Conservation (phyloP, 2,888 invertebrate species). For the Epinotia demarniana region DNA sequence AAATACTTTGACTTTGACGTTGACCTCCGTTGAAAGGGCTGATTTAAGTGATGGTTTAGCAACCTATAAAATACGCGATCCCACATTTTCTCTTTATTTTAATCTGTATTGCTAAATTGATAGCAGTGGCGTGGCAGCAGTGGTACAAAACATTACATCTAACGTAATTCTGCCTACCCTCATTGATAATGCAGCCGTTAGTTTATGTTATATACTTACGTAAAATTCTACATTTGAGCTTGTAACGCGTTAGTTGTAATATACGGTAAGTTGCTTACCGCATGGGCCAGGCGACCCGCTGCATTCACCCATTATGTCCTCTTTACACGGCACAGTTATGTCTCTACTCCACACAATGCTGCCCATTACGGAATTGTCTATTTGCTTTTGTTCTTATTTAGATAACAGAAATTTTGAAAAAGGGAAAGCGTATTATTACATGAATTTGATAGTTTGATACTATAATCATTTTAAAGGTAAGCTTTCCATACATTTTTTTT, state of each 20-base stretch:
- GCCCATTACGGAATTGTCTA: neutral
- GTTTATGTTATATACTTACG: neutral
- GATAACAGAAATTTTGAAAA: neutral
- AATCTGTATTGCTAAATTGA: no score
- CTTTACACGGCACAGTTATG: neutral
- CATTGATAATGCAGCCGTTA: no score
- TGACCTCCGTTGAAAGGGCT: no score
- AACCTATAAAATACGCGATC: no score
- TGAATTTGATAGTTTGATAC: neutral
- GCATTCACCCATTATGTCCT: neutral
- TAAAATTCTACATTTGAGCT: neutral
- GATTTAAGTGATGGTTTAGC: no score
- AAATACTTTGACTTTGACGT: no score
- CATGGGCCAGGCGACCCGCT: neutral
- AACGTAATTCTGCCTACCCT: no score
- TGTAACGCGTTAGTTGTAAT: neutral
- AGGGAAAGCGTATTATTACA: neutral
- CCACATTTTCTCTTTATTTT: no score
- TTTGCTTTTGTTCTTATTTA: neutral
- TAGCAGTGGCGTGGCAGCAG: no score
- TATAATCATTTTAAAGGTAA: no score
- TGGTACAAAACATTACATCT: no score
- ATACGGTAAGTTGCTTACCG: neutral
- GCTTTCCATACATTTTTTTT: no score
- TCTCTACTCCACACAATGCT: neutral